Evolutionary conservation across 2,888 invertebrate genomes (phyloP), one percentile per base, ranked within the genome.

Genomic region (Polydrusus pterygomalis): DNA sequence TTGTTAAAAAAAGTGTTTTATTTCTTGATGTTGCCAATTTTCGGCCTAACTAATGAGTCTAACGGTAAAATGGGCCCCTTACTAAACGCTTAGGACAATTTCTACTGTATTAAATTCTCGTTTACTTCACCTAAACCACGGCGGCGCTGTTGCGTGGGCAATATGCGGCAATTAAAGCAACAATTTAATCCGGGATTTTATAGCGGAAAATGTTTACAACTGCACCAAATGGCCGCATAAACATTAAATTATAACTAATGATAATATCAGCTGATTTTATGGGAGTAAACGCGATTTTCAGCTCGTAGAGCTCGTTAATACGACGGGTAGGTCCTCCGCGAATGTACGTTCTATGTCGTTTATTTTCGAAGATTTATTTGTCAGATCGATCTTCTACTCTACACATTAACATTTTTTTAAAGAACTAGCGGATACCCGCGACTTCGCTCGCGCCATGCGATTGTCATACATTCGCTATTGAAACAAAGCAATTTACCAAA

Each of bases 161-260:
- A 75, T 71, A 70, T 67, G 69, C 68, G 76, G 72, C 72, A 62
- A 76, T 76, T 72, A 76, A 76, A 76, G 68, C 76, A 62, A 76
- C 76, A 76, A 72, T 76, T 76, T 76, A 76, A 76, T 76, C 72
- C 62, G 17, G 56, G 20, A 17, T 69, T 72, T 72, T 72, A 76
- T 72, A 63, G 70, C 70, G 40, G 71, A 65, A 68, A 76, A 76
- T 76, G 72, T 76, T 76, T 76, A 76, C 76, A 76, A 72, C 76
- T 72, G 68, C 45, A 68, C 45, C 62, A 69, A 76, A 76, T 76
- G 63, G 64, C 76, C 63, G 45, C 76, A 76, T 76, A 75, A 75
- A 75, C 75, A 75, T 75, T 72, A 76, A 76, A 67, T 72, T 76
- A 76, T 76, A 76, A 76, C 72, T 76, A 76, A 76, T 76, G 76